Evolutionary conservation across 2,888 invertebrate species (phyloP).

Genomic region (Agelastica alni): DNA sequence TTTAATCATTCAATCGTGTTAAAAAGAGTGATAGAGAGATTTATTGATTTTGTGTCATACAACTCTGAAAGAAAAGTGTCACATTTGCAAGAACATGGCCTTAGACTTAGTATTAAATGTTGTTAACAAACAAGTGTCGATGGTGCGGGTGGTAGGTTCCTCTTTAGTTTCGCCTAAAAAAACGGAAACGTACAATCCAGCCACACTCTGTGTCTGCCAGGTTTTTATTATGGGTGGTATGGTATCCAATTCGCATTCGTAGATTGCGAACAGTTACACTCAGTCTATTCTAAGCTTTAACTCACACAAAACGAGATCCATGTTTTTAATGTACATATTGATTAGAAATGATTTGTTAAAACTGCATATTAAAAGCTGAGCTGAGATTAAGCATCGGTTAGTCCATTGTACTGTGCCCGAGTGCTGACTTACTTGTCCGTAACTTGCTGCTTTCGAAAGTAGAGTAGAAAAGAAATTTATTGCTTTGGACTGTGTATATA

Average conservation of each 20-base stretch:
- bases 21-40: constrained; percentile 44
- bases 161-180: constrained; percentile 44
- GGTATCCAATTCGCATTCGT: constrained; percentile 27
- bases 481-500: constrained; percentile 22
- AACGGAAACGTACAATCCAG: constrained; percentile 35
- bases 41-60: constrained; percentile 38
- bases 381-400: constrained; percentile 58
- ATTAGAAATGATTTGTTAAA: constrained; percentile 56
- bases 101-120: constrained; percentile 47
- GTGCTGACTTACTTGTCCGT: constrained; percentile 56
- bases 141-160: constrained; percentile 42
- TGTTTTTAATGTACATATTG: constrained; percentile 51
- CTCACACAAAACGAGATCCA: constrained; percentile 52
- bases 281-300: constrained; percentile 52
- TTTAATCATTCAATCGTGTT: constrained; percentile 55
- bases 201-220: constrained; percentile 33
- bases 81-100: constrained; percentile 58
- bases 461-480: constrained; percentile 27
- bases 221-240: constrained; percentile 12
- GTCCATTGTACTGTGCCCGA: constrained; percentile 58
- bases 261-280: constrained; percentile 31
- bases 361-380: constrained; percentile 59
- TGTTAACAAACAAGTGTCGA: constrained; percentile 43
- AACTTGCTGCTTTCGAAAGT: constrained; percentile 37
- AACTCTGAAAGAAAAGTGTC: constrained; percentile 50